phyloP scores from a whole-genome alignment of 1,140 invertebrate genomes.

The Trigoniulus corallinus region DNA sequence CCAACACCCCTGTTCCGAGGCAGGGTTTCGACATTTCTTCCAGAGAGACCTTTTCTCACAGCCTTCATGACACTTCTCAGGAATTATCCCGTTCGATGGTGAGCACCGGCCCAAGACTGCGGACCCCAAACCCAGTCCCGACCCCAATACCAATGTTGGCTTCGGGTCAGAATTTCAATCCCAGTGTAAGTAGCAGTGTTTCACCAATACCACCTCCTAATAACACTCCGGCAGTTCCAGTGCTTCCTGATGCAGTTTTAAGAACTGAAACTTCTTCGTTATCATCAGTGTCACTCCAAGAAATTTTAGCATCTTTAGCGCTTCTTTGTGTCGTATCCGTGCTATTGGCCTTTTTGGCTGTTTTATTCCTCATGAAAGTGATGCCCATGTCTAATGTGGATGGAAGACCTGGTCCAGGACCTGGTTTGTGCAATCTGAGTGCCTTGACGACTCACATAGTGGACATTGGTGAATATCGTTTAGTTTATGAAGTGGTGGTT shows the following conservation, averaged over 20 bases:
- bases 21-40: no score
- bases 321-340: slow-evolving; percentile 68
- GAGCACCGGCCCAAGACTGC: background rate
- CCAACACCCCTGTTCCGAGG: no score
- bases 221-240: background rate
- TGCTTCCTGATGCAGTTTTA: background rate
- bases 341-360: slow-evolving; percentile 57
- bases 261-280: background rate
- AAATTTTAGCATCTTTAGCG: slow-evolving; percentile 68
- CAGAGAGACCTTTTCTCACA: no score
- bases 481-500: slow-evolving; percentile 77
- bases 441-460: slow-evolving; percentile 31
- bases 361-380: slow-evolving; percentile 70
- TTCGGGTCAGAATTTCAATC: background rate
- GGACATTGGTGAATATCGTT: slow-evolving; percentile 56
- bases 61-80: background rate
- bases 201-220: background rate
- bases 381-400: slow-evolving; percentile 35
- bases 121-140: background rate
- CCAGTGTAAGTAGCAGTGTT: background rate
- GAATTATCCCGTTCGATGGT: background rate
- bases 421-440: slow-evolving; percentile 33
- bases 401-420: slow-evolving; percentile 22
- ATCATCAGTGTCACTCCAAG: slow-evolving; percentile 16
- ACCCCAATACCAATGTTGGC: background rate